Base-by-base conservation (phyloP, 2,797 vertebrate species). In the Echiichthys vipera region DNA sequence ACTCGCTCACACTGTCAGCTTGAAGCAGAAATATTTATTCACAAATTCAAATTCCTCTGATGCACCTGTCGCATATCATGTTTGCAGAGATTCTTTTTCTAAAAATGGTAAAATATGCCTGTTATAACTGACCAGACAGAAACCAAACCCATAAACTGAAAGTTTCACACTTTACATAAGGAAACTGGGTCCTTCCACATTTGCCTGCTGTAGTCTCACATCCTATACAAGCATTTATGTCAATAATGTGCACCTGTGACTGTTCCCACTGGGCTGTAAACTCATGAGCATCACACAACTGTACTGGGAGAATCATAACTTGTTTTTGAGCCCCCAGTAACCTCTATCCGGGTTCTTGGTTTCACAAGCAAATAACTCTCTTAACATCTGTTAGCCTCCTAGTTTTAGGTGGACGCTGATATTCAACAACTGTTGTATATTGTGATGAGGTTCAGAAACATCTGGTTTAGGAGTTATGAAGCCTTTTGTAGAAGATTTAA, bases 181-280 rank as follows among this genome's bases (percentile, higher is more conserved):
- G 50, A 85, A 77, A 80, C 72, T 8, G 14, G 11, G 36, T 50
- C 24, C 18, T 65, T 78, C 30, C 18, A 39, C 34, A 71, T 90
- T 88, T 87, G 80, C 63, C 36, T 51, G 36, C 62, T 84, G 74
- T 62, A 75, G 81, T 74, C 75, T 85, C 80, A 80, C 80, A 80
- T 84, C 75, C 72, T 59, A 64, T 49, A 74, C 57, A 42, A 58
- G 54, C 56, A 53, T 77, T 34, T 75, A 57, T 72, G 88, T 89
- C 88, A 92, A 93, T 77, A 93, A 18, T 62, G 63, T 65, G 84
- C 94, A 95, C 88, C 93, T 95, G 94, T 56, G 62, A 45, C 47
- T 61, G 69, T 90, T 95, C 93, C 80, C 93, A 93, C 84, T 56
- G 61, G 17, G 30, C 50, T 29, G 46, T 2, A 53, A 47, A 63